Evolutionary conservation across 1,140 invertebrate species (phyloP).

Genomic region (Eriosoma lanigerum): DNA sequence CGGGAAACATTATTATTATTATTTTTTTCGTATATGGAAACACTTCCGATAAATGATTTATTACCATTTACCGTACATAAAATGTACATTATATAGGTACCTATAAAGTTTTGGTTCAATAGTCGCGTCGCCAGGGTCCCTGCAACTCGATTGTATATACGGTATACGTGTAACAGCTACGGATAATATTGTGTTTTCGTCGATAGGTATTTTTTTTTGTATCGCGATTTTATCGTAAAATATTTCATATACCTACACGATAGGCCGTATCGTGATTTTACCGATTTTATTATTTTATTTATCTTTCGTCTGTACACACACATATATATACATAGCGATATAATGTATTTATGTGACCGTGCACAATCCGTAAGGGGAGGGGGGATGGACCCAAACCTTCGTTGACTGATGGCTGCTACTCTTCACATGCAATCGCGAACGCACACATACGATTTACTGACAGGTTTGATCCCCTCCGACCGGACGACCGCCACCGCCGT

Average conservation of each 20-base stretch:
- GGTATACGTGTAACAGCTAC: background rate
- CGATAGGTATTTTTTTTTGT: background rate
- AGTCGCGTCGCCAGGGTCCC: background rate
- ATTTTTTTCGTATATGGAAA: background rate
- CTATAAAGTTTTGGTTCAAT: background rate
- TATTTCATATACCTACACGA: too few species aligned
- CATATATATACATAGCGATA: background rate
- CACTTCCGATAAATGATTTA: constrained; percentile 35
- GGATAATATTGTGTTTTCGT: constrained; percentile 12
- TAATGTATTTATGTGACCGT: background rate
- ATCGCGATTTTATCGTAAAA: background rate
- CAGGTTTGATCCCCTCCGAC: constrained; percentile 32
- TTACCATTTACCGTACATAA: too few species aligned
- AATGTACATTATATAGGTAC: background rate
- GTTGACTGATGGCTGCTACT: constrained; percentile 18
- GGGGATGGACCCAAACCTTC: background rate
- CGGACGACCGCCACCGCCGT: background rate
- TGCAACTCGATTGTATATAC: background rate
- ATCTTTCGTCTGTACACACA: background rate
- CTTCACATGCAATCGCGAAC: background rate
- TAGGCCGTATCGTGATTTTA: background rate
- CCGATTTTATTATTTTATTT: background rate
- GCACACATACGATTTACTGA: constrained; percentile 3
- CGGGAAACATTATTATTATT: constrained; percentile 14
- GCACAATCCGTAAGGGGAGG: background rate